A percentile compares a stretch with the other conserved stretches of the same genome.
Evolutionary conservation across 2,113 vertebrate species (phyloP).

Genomic region (Oncorhynchus keta): DNA sequence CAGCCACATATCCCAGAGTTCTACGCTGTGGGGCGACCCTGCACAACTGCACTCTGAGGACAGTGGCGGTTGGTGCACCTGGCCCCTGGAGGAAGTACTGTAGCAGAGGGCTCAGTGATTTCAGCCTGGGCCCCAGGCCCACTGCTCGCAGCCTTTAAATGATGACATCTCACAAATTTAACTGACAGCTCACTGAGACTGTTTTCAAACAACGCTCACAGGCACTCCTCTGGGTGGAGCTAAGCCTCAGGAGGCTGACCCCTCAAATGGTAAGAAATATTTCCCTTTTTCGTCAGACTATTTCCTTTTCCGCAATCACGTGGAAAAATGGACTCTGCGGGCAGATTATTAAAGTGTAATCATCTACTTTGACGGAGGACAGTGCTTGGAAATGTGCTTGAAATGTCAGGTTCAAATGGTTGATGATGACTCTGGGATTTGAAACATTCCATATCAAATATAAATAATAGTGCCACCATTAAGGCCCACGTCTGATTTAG

Average conservation of each 20-base stretch:
- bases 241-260: no score
- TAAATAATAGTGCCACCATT: slow-evolving; percentile 76
- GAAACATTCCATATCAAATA: slow-evolving; percentile 65
- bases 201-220: background rate
- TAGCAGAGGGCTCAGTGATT: background rate
- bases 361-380: slow-evolving; percentile 40
- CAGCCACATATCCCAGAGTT: no score
- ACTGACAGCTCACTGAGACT: slow-evolving; percentile 7
- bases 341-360: slow-evolving; percentile 35
- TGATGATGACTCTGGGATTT: slow-evolving; percentile 45
- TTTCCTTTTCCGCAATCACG: slow-evolving; percentile 19
- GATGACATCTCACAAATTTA: slow-evolving; percentile 9
- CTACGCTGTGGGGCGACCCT: no score
- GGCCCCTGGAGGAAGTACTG: no score
- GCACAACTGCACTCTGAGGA: no score
- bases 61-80: no score
- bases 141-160: background rate
- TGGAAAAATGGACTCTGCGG: slow-evolving; percentile 29
- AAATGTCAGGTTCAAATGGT: slow-evolving; percentile 43
- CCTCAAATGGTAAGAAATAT: slow-evolving; percentile 11
- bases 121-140: background rate
- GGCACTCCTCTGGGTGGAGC: background rate
- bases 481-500: slow-evolving; percentile 78
- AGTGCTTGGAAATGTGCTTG: slow-evolving; percentile 33
- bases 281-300: slow-evolving; percentile 28